These are phyloP conservation scores for Eolophus roseicapilla DNA, from an alignment of 2,113 vertebrate species.

Conservation along the genomic window DNA sequence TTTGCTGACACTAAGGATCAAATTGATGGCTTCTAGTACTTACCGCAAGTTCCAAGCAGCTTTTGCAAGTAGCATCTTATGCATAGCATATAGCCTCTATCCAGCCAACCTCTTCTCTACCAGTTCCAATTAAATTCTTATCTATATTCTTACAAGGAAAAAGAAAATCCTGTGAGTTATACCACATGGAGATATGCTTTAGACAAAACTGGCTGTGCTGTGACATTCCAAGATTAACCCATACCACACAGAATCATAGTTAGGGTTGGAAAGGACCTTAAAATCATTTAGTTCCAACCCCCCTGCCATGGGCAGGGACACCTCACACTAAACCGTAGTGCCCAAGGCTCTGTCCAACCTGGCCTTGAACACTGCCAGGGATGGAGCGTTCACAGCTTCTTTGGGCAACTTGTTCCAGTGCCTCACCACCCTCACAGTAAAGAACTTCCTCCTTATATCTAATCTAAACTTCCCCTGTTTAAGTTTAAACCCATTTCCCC, in stretches of 20 bases:
- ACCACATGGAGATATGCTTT: neutral
- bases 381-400: neutral
- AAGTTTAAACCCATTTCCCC: neutral
- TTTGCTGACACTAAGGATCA: neutral
- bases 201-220: neutral
- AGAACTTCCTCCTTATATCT: neutral
- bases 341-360: neutral
- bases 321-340: neutral
- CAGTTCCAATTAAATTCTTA: neutral
- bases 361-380: neutral
- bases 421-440: neutral
- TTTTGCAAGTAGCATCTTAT: neutral
- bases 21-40: neutral
- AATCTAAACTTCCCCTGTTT: neutral
- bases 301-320: neutral
- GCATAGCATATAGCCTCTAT: neutral
- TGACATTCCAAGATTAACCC: neutral
- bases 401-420: neutral
- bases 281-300: neutral
- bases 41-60: neutral
- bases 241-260: neutral
- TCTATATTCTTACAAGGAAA: neutral
- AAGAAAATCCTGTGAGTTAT: neutral
- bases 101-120: neutral
- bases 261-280: neutral